Evolutionary conservation across 2,888 invertebrate species (phyloP).

Genomic region (Drosophila birchii): DNA sequence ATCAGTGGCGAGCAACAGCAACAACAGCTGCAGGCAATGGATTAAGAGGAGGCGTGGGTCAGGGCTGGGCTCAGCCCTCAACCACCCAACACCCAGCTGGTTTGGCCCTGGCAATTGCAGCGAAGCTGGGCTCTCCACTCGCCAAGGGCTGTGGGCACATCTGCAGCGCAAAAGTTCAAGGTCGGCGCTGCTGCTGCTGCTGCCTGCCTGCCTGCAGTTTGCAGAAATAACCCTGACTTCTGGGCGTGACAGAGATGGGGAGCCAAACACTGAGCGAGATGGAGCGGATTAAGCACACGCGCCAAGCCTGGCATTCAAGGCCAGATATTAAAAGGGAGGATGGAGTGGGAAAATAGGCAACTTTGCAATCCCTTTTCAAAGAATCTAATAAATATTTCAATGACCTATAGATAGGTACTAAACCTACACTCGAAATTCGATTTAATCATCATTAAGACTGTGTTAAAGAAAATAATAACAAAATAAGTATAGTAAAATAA

Average conservation of each 20-base stretch:
- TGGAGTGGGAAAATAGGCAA: background rate
- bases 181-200: constrained; percentile 49
- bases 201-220: constrained; percentile 34
- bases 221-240: constrained; percentile 61
- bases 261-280: constrained; percentile 26
- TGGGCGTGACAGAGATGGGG: constrained; percentile 24
- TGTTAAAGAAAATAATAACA: background rate
- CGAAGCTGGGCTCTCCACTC: constrained; percentile 19
- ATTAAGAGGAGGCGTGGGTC: constrained; percentile 56
- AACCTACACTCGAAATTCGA: background rate
- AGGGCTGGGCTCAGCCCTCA: constrained; percentile 4
- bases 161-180: constrained; percentile 71
- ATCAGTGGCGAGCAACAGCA: constrained; percentile 63
- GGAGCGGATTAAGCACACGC: constrained; percentile 45
- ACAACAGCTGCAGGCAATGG: constrained; percentile 43
- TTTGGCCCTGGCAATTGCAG: constrained; percentile 29
- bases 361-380: background rate
- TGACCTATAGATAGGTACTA: background rate
- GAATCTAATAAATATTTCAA: background rate
- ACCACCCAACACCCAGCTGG: constrained; percentile 11
- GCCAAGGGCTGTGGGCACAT: constrained; percentile 33
- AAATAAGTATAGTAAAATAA: too few relatives aligned
- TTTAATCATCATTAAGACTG: background rate
- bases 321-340: constrained; percentile 14
- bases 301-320: constrained; percentile 41